Conservation (phyloP, 2,888 invertebrate genomes). For the Drosophila kokeensis region DNA sequence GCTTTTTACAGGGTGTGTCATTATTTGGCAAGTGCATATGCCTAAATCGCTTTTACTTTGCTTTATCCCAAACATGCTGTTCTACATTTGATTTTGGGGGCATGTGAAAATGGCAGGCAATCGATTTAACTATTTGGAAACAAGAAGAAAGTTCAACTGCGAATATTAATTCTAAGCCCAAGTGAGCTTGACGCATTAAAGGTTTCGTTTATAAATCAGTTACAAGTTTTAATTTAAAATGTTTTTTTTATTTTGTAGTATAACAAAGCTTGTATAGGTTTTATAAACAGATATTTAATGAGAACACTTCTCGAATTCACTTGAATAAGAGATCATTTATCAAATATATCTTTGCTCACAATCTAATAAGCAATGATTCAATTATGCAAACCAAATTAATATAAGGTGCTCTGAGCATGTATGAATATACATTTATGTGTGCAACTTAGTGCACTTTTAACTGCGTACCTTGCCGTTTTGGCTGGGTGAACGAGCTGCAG, state of each 20-base stretch:
- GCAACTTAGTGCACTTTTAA: not conserved
- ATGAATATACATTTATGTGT: not conserved
- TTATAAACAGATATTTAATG: not conserved
- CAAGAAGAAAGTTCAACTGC: not conserved
- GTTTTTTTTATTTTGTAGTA: not conserved
- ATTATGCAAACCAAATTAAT: conserved; percentile 57
- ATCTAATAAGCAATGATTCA: conserved; percentile 59
- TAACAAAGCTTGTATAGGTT: conserved; percentile 1
- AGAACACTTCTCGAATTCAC: not conserved
- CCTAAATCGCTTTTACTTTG: not conserved
- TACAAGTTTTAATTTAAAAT: not conserved
- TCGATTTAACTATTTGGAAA: conserved; percentile 16
- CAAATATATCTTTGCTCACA: conserved; percentile 34
- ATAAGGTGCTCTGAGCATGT: not conserved
- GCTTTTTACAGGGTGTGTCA: not conserved
- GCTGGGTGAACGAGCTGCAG: conserved; percentile 50
- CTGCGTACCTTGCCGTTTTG: not conserved
- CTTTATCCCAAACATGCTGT: conserved; percentile 6
- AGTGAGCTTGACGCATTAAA: not conserved
- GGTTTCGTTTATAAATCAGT: not conserved
- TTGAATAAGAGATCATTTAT: conserved; percentile 2
- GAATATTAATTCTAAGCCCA: not conserved
- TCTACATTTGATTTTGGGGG: conserved; percentile 39
- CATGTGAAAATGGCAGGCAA: conserved; percentile 49
- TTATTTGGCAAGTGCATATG: not conserved